phyloP scores from a whole-genome alignment of 2,888 invertebrate species.

The Nemurella pictetii region DNA sequence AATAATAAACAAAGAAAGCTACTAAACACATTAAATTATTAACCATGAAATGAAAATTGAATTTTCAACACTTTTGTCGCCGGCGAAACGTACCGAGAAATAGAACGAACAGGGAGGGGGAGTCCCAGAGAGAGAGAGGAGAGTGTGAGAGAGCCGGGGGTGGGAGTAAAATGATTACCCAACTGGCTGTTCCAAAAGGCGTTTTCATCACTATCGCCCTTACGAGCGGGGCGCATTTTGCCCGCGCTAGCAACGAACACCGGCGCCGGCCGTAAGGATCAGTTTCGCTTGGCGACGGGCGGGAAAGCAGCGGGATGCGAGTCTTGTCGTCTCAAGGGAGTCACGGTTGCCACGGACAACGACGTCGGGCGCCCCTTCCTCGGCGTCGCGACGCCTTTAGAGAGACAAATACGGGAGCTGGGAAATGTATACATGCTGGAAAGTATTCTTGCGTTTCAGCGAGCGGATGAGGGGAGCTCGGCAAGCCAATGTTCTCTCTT shows the following conservation, averaged over 20 bases:
- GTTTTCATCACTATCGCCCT: not conserved
- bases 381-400: conserved; percentile 40
- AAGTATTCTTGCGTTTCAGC: not conserved
- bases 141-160: no score
- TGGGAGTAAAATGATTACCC: conserved; percentile 15
- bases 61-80: not conserved
- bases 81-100: not conserved
- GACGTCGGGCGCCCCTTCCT: conserved; percentile 19
- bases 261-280: not conserved
- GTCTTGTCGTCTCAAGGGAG: not conserved
- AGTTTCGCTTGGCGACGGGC: not conserved
- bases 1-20: not conserved
- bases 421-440: not conserved
- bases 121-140: not conserved
- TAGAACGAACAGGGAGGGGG: not conserved
- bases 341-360: conserved; percentile 28
- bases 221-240: not conserved
- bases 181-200: not conserved
- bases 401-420: conserved; percentile 41
- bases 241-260: not conserved
- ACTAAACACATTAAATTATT: conserved; percentile 19
- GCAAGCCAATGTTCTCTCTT: not conserved
- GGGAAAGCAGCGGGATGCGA: not conserved
- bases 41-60: conserved; percentile 13
- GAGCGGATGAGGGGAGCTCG: no score